Evolutionary conservation across 2,797 vertebrate species (phyloP).

Genomic region (Scolopax rusticola): DNA sequence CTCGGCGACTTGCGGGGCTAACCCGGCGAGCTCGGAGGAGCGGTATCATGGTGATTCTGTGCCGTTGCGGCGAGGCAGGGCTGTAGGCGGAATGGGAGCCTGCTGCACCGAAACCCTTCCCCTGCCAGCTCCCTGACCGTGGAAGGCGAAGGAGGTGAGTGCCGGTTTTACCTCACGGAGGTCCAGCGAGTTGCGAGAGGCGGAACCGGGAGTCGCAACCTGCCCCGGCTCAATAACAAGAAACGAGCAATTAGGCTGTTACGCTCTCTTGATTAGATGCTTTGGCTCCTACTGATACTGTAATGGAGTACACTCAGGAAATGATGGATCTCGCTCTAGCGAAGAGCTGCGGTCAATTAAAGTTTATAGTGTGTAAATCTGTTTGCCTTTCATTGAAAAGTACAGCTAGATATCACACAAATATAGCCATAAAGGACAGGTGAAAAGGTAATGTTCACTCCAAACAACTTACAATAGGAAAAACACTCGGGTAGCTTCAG

Average conservation of each 20-base stretch:
- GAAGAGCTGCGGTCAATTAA: background rate
- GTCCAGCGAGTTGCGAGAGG: background rate
- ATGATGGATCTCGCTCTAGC: background rate
- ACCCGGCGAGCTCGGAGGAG: background rate
- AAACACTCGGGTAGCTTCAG: background rate
- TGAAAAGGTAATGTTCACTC: background rate
- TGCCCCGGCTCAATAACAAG: background rate
- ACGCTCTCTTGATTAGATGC: background rate
- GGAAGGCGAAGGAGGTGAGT: slow-evolving; percentile 64
- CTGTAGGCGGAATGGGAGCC: slow-evolving; percentile 61
- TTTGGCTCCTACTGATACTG: background rate
- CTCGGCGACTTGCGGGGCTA: background rate
- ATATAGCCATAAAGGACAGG: background rate
- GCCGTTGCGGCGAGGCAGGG: slow-evolving; percentile 51
- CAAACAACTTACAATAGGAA: background rate
- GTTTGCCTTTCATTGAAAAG: background rate
- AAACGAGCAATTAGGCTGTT: background rate
- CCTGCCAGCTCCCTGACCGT: slow-evolving; percentile 62
- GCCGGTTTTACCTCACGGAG: background rate
- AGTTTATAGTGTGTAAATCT: background rate
- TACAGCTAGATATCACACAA: too few relatives aligned
- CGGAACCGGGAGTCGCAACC: background rate
- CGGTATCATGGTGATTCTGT: slow-evolving; percentile 28
- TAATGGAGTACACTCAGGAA: slow-evolving; percentile 39
- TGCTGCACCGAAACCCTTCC: slow-evolving; percentile 45